Evolutionary conservation across 2,888 invertebrate species (phyloP), one percentile per base, ranked within the genome.

Genomic region (Embidobia sp.): DNA sequence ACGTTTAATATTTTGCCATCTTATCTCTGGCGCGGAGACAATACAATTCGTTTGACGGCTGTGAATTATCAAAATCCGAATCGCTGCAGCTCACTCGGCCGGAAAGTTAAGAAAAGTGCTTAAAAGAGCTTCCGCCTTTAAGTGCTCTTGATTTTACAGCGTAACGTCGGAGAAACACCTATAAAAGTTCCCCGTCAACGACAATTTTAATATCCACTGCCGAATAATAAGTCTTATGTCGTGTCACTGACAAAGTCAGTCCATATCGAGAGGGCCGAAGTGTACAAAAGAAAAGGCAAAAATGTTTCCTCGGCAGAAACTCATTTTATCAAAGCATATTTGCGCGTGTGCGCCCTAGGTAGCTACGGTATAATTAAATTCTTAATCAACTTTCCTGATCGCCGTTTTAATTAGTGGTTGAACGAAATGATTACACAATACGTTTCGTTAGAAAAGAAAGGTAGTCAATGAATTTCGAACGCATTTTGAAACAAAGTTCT

Each of bases 121-220:
- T 77, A 73, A 79, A 73, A 79, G 77, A 73, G 73, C 75, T 72
- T 75, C 73, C 72, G 70, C 55, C 73, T 79, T 78, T 76, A 66
- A 77, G 69, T 72, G 72, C 75, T 69, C 72, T 55, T 48, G 67
- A 75, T 67, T 67, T 64, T 70, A 66, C 31, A 59, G 53, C 13
- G 55, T 40, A 64, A 44, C 57, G 70, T 51, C 19, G 69, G 55
- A 42, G 70, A 42, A 64, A 70, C 76, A 66, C 64, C 70, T 64
- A 70, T 64, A 70, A 64, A 70, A 64, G 64, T 76, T 76, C 51
- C 11, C 46, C 59, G 64, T 76, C 76, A 66, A 76, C 64, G 44
- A 59, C 70, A 70, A 76, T 70, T 70, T 69, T 69, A 76, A 70
- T 69, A 64, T 70, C 49, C 42, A 57, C 55, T 11, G 59, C 40